phyloP scores from a whole-genome alignment of 2,797 vertebrate species.

The Gallinago nigripennis region DNA sequence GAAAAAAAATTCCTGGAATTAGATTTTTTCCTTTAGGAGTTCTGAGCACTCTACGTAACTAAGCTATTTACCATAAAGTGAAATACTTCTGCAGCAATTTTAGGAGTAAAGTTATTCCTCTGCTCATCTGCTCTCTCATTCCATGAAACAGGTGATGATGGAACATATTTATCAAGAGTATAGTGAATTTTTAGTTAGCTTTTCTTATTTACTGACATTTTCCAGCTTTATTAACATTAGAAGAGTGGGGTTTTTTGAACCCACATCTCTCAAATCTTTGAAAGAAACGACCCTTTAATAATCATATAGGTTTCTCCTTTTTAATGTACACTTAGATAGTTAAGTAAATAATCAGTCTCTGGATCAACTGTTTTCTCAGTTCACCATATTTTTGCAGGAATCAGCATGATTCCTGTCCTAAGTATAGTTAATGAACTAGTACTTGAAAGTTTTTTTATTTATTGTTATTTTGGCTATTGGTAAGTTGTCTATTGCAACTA shows the following conservation, averaged over 20 bases:
- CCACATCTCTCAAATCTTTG: background rate
- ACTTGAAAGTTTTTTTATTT: background rate
- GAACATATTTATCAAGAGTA: background rate
- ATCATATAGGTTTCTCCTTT: background rate
- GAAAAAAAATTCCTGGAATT: background rate
- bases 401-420: background rate
- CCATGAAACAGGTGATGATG: background rate
- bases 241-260: background rate
- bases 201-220: background rate
- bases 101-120: background rate
- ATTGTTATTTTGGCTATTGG: background rate
- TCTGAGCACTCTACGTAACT: background rate
- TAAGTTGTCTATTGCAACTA: background rate
- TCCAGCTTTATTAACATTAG: background rate
- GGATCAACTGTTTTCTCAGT: background rate
- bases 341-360: background rate
- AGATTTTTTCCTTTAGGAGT: background rate
- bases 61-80: background rate
- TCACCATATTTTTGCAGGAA: slow-evolving; percentile 5
- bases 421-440: background rate
- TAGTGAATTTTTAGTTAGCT: background rate
- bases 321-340: background rate
- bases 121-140: background rate
- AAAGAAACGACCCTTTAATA: background rate
- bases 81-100: background rate